These are phyloP conservation scores for Aleadryas rufinucha DNA, from an alignment of 2,113 vertebrate genomes.

Conservation along the genomic window DNA sequence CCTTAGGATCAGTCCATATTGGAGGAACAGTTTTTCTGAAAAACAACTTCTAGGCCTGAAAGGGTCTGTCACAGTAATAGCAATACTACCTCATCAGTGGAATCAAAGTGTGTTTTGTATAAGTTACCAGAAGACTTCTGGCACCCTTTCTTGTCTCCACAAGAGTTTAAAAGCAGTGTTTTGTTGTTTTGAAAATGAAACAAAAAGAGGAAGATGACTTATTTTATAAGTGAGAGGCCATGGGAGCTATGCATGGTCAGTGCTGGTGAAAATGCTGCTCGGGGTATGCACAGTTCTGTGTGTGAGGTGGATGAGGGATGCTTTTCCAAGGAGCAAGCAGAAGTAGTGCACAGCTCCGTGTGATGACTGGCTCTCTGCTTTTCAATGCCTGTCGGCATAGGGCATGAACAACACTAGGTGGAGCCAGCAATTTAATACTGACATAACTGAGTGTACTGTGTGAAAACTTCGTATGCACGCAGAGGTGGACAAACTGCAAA, in stretches of 20 bases:
- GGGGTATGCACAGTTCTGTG: background rate
- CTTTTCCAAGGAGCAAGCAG: background rate
- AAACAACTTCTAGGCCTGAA: background rate
- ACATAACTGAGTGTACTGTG: background rate
- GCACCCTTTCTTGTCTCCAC: background rate
- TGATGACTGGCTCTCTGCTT: background rate
- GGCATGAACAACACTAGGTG: slow-evolving; percentile 20
- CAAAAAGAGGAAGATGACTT: too few species aligned
- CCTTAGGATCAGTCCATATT: background rate
- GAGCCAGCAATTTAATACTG: background rate
- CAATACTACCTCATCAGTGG: background rate
- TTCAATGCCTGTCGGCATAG: background rate
- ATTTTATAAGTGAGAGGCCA: background rate
- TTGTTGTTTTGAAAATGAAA: background rate
- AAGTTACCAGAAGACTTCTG: background rate
- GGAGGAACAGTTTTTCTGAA: background rate
- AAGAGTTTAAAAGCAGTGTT: background rate
- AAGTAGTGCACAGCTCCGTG: accelerated
- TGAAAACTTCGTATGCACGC: background rate
- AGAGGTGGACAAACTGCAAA: background rate
- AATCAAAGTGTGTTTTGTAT: background rate
- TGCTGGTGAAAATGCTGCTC: background rate
- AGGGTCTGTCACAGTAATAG: background rate
- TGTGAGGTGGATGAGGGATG: background rate
- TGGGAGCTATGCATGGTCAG: background rate